Evolutionary conservation across 2,113 vertebrate genomes (phyloP), one percentile per base, ranked within the genome.

Genomic region (Myrmophylax atrothorax): DNA sequence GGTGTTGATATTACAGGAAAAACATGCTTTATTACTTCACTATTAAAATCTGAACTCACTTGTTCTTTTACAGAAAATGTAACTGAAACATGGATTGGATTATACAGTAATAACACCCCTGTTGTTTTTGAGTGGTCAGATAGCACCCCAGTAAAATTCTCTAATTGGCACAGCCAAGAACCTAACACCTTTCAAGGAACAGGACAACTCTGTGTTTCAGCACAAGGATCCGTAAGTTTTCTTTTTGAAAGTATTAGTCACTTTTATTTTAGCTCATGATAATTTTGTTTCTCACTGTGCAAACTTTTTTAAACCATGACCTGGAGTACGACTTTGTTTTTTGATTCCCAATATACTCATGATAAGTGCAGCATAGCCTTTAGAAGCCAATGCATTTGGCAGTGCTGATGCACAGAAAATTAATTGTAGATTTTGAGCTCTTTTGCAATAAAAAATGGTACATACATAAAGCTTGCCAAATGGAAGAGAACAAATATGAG

Each of bases 21-120:
- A 72, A 35, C 24, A 80, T 33, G 14, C 10, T 18, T 77, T 46
- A 53, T 77, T 75, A 78, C 31, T 87, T 72, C 46, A 77, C 49
- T 12, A 18, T 89, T 88, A 49, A 96, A 81, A 69, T 86, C 40
- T 83, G 31, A 92, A 91, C n/a, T 90, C n/a, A 19, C n/a, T 89
- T 64, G 40, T 29, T 97, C 44, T 97, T 86, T 98, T 97, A 95
- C 98, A 96, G 98, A 98, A 91, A 98, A 98, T 64, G 94, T 97
- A 33, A 94, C 87, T 22, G 98, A 98, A 91, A 96, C 98, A 16
- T 99, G 99, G 99, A 99, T 99, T 87, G 99, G 99, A 69, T 98
- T 99, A 74, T 97, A 96, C 95, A 98, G 93, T 91, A 96, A 96
- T 93, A 98, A 49, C 66, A 96, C 78, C 5, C 97, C 97, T 11